Conservation (phyloP, 2,113 vertebrate genomes). For the Girardinichthys multiradiatus region DNA sequence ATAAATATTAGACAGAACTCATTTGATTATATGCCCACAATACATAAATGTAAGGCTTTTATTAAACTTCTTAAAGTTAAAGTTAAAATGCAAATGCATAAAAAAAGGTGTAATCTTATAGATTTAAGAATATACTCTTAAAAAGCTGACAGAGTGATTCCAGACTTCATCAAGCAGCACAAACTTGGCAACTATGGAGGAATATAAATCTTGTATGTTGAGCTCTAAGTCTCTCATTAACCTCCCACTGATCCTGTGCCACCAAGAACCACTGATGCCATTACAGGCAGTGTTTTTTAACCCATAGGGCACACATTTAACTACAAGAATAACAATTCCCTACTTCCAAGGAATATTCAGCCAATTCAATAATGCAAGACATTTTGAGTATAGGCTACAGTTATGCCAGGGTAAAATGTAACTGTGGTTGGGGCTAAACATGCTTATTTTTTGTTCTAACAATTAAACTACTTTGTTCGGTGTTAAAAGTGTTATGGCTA, state of each 20-base stretch:
- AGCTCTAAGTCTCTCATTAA: neutral
- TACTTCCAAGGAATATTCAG: neutral
- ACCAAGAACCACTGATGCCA: neutral
- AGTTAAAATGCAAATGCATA: neutral
- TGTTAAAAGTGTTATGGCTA: too few species aligned
- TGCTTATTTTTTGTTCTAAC: neutral
- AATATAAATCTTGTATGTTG: neutral
- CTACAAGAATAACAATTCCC: neutral
- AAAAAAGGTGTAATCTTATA: neutral
- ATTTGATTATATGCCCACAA: neutral
- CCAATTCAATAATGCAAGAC: neutral
- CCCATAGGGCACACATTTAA: neutral
- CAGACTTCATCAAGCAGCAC: neutral
- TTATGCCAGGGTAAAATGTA: too few species aligned
- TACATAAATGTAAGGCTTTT: neutral
- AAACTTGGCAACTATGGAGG: neutral
- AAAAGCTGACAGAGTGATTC: neutral
- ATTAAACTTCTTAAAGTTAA: neutral
- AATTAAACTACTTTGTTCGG: too few species aligned
- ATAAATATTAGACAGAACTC: neutral
- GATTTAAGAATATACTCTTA: neutral
- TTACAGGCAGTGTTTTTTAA: neutral
- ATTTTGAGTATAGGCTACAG: too few species aligned
- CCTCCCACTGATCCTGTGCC: neutral
- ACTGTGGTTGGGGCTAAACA: neutral